A percentile compares a stretch with the other conserved stretches of the same genome.
phyloP scores from a whole-genome alignment of 37 sponge, comb jelly and placozoan genomes.

The Cliona cf. orientalis region DNA sequence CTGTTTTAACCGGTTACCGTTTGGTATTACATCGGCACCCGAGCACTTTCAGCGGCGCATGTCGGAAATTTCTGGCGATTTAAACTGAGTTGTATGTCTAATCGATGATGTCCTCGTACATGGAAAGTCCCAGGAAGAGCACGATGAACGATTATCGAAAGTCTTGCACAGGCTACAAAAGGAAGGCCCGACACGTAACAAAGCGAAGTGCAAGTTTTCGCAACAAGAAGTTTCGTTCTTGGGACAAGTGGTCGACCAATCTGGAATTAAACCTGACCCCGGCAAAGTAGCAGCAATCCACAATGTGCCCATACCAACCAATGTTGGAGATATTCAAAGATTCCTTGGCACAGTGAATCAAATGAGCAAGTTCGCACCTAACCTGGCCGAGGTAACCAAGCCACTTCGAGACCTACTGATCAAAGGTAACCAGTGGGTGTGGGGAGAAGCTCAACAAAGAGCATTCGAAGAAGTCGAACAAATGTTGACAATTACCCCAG shows the following conservation, averaged over 20 bases:
- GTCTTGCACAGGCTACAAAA: not conserved
- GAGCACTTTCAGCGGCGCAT: not conserved
- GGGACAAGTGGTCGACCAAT: conserved; percentile 1
- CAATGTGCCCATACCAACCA: not conserved
- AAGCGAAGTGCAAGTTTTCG: not conserved
- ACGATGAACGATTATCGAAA: not conserved
- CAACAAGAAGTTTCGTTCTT: not conserved
- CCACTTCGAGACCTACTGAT: conserved; percentile 14
- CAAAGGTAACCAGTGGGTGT: conserved; percentile 5
- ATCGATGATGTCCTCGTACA: conserved; percentile 2
- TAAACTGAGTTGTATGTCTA: not conserved
- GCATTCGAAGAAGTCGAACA: conserved; percentile 38
- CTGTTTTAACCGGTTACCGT: conserved; percentile 36
- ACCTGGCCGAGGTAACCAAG: not conserved
- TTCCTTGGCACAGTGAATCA: conserved; percentile 7
- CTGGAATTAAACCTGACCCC: not conserved
- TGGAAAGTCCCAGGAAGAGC: not conserved
- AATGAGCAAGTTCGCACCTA: not conserved
- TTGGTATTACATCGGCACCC: too few relatives aligned
- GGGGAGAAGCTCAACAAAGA: conserved; percentile 15
- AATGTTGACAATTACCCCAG: not conserved
- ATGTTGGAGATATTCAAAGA: not conserved
- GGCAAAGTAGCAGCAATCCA: conserved; percentile 1
- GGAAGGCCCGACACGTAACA: not conserved
- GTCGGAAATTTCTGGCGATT: not conserved